phyloP scores from a whole-genome alignment of 2,113 vertebrate species.

The Atractosteus spatula region DNA sequence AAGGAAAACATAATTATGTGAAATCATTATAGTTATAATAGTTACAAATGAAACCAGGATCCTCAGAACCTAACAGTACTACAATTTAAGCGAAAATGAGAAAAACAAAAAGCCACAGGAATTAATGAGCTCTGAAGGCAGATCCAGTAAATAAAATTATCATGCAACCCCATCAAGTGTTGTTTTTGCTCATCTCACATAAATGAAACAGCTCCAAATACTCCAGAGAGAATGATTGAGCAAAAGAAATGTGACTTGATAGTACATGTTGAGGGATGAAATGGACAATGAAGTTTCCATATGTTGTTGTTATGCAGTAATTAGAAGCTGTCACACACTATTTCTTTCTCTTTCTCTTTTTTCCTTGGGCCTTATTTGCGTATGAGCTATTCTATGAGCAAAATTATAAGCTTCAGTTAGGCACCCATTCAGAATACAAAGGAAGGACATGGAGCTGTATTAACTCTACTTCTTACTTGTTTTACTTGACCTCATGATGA shows the following conservation, averaged over 20 bases:
- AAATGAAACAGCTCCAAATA: slow-evolving; percentile 51
- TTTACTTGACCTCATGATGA: no score
- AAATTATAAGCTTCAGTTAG: no score
- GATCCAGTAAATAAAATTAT: slow-evolving; percentile 47
- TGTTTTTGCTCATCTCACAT: slow-evolving; percentile 25
- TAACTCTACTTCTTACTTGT: no score
- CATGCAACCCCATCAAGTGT: slow-evolving; percentile 16
- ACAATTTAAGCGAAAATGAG: slow-evolving; percentile 8
- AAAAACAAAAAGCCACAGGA: slow-evolving; percentile 29
- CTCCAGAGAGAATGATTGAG: slow-evolving; percentile 64
- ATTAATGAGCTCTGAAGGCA: slow-evolving; percentile 45
- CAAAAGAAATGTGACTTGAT: slow-evolving; percentile 73
- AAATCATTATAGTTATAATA: not conserved
- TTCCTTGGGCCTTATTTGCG: slow-evolving; percentile 69
- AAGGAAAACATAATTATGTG: not conserved
- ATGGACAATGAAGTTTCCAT: slow-evolving; percentile 89
- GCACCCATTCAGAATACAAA: no score
- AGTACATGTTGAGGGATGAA: slow-evolving; percentile 79
- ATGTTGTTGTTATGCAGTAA: slow-evolving; percentile 85
- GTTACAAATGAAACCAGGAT: not conserved
- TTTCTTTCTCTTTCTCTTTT: slow-evolving; percentile 38
- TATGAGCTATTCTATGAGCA: slow-evolving; percentile 53
- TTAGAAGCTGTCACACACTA: slow-evolving; percentile 81
- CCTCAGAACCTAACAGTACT: slow-evolving; percentile 14
- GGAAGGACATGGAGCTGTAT: no score